Base-by-base conservation (phyloP, 1,140 invertebrate species). In the Sitobion miscanthi region DNA sequence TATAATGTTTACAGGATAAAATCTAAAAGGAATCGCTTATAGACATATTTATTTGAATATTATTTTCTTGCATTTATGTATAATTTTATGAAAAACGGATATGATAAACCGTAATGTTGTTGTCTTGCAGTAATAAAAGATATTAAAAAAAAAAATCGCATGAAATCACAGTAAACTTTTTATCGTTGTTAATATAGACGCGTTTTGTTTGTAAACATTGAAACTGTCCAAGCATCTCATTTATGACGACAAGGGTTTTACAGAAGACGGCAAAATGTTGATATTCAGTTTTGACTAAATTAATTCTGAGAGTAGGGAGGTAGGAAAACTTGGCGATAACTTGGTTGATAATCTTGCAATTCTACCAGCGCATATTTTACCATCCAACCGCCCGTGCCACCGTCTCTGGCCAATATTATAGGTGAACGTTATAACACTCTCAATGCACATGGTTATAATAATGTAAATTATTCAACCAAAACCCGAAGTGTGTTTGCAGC, bases 401-500 rank as follows among this genome's bases (percentile, higher is more conserved):
- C 47, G 20, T 87, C 45, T 47, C 23, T n/a, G 47, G 86, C 86
- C n/a, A 88, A 88, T 89, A 86, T 57, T 69, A 49, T 45, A 82
- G 90, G 57, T 82, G 42, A 62, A 91, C 90, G 42, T 69, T 91
- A 90, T 90, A 91, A 91, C 57, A 9, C 45, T 91, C 20, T 82
- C 42, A 11, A n/a, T 35, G 62, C 45, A 91, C 47, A 11, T 47
- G 62, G 90, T 49, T 82, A 91, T 82, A 91, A 91, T 91, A 91
- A 91, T 82, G 90, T 91, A 83, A 91, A 91, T 91, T 91, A 91
- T 82, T 82, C 69, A 91, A 49, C 62, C 90, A 35, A 82, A 77
- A 82, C 42, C 90, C 62, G 30, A 82, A 77, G 54, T 82, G 57
- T 91, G 90, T 69, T 91, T 30, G 90, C 45, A 23, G 62, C 62